Percentiles rank a stretch among this genome's conserved stretches.
Evolutionary conservation across 2,888 invertebrate species (phyloP).

Genomic region (Lithophane leautieri): DNA sequence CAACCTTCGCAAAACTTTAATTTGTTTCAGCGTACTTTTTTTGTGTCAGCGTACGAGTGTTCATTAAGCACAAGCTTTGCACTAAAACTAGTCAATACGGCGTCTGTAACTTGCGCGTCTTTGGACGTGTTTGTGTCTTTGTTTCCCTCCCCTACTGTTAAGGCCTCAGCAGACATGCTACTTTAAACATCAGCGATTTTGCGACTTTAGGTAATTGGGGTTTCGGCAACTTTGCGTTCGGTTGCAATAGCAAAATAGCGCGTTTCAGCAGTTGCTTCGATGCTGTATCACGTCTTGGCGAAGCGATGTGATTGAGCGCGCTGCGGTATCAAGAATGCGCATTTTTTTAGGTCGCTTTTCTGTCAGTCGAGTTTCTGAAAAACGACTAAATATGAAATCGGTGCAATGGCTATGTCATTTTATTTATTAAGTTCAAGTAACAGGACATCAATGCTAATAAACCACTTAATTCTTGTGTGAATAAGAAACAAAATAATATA

Average conservation of each 20-base stretch:
- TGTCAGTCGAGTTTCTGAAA: not conserved
- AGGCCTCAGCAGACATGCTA: not conserved
- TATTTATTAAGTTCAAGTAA: not conserved
- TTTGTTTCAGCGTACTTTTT: slow-evolving; percentile 37
- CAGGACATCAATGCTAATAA: not conserved
- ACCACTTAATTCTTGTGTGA: not conserved
- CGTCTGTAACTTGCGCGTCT: slow-evolving; percentile 43
- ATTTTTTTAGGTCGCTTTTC: not conserved
- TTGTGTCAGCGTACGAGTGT: slow-evolving; percentile 39
- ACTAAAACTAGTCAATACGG: slow-evolving; percentile 54
- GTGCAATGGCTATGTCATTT: not conserved
- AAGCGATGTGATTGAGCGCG: not conserved
- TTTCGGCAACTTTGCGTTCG: not conserved
- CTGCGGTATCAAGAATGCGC: not conserved
- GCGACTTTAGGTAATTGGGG: not conserved
- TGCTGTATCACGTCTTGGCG: not conserved
- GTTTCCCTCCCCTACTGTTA: slow-evolving; percentile 44
- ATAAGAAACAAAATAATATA: not conserved
- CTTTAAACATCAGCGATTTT: slow-evolving; percentile 3
- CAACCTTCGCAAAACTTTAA: slow-evolving; percentile 23
- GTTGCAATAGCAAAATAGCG: not conserved
- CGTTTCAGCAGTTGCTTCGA: not conserved
- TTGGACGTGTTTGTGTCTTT: slow-evolving; percentile 54
- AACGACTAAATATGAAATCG: not conserved
- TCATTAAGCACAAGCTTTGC: slow-evolving; percentile 51